Base-by-base conservation (phyloP, 1,140 invertebrate genomes). In the Brachionus manjavacas region DNA sequence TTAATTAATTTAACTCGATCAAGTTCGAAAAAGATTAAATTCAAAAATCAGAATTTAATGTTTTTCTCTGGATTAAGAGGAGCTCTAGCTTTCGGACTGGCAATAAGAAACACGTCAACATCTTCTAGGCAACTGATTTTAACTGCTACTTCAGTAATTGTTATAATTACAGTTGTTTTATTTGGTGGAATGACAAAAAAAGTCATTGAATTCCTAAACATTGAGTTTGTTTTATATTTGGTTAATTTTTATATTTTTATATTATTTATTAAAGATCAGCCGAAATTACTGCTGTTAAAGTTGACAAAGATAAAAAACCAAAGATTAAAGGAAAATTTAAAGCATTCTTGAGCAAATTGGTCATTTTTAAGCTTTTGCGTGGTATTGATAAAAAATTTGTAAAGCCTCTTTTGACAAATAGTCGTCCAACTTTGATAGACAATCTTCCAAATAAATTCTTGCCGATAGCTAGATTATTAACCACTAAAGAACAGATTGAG, bases 21-120 rank as follows among this genome's bases (percentile, higher is more conserved):
- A 86, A 96, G 95, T 14, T 23, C n/a, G 7, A 46, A 84, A 14
- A 96, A 96, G 89, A 98, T 99, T 87, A 84, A 85, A 46, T 66
- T 52, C 2, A 41, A 96, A 89, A 96, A 97, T 89, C 96, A 98
- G 89, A 96, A 99, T 89, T 97, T 99, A 94, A 92, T 99, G 16
- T 97, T 98, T 89, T 98, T 97, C 90, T 94, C 96, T 85, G 96
- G 95, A 85, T 91, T 98, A 64, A 91, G 96, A 85, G 97, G 97
- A 14, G 97, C 97, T 1, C 97, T 99, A 93, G 97, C 96, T n/a
- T 99, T 98, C 91, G 96, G 96, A 4, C 90, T 99, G 85, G 95
- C 97, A 0, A 97, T 98, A 84, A 92, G 96, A 72, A 98, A 99
- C 89, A 98, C 96, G 0, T 92, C 96, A n/a, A 96, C 95, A 1